Conservation (phyloP, 53 echinoderm and acorn worm genomes). For the Patiria pectinifera region DNA sequence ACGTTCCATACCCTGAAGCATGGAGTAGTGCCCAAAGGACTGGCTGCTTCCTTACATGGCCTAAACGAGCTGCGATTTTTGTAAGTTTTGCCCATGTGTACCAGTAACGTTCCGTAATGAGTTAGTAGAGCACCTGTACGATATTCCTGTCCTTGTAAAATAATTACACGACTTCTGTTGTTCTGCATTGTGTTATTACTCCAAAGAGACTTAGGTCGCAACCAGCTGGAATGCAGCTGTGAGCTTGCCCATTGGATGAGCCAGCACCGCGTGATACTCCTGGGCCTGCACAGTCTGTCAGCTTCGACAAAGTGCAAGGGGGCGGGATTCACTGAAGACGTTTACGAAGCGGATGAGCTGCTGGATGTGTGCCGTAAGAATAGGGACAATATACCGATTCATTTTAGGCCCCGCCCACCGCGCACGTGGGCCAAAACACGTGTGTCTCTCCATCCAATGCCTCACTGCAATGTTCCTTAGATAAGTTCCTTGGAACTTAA, state of each 20-base stretch:
- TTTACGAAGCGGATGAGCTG: constrained; percentile 8
- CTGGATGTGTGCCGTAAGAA: constrained; percentile 25
- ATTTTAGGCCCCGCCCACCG: too few species aligned
- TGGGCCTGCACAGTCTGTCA: constrained; percentile 16
- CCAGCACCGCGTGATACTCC: constrained; percentile 31
- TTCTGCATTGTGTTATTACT: neutral
- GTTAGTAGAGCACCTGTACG: too few species aligned
- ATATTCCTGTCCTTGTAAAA: too few species aligned
- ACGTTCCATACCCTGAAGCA: constrained; percentile 23
- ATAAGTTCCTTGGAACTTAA: too few species aligned
- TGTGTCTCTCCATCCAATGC: too few species aligned
- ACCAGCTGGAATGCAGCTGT: constrained; percentile 41
- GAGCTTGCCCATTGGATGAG: constrained; percentile 53
- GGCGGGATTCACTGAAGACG: constrained; percentile 25
- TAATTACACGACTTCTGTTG: neutral
- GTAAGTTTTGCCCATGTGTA: constrained; percentile 2
- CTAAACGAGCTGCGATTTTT: neutral
- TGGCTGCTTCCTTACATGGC: constrained; percentile 8
- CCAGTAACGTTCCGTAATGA: too few species aligned
- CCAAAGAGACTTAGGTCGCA: constrained; percentile 17
- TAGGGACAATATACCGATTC: neutral
- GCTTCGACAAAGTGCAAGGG: constrained; percentile 33
- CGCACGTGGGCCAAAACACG: neutral
- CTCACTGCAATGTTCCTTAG: too few species aligned
- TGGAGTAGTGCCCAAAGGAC: neutral